These are phyloP conservation scores for Drosophila ogumai DNA, from an alignment of 1,140 invertebrate genomes.

Conservation along the genomic window DNA sequence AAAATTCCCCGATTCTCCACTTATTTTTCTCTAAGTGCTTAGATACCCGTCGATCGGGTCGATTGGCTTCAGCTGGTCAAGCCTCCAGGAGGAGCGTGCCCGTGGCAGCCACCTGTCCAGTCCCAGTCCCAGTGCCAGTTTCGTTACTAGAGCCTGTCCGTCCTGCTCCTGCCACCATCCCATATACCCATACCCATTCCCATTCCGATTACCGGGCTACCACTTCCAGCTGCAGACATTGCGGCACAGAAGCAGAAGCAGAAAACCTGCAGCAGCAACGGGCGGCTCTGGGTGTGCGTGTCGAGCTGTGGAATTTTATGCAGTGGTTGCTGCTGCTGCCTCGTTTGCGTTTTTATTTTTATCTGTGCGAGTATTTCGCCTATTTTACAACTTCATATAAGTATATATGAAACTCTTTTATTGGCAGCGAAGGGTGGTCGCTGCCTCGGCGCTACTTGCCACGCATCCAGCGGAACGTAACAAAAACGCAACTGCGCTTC, in stretches of 20 bases:
- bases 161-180: conserved; percentile 21
- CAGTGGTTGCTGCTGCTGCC: conserved; percentile 54
- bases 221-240: conserved; percentile 63
- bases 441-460: conserved; percentile 19
- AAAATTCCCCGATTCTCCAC: not conserved
- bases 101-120: conserved; percentile 47
- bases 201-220: conserved; percentile 14
- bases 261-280: conserved; percentile 30
- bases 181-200: conserved; percentile 23
- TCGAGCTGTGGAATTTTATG: conserved; percentile 77
- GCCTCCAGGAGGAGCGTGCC: conserved; percentile 59
- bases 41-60: conserved; percentile 72
- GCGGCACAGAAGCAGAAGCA: conserved; percentile 66
- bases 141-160: conserved; percentile 18
- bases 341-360: conserved; percentile 71
- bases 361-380: conserved; percentile 40
- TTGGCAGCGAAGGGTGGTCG: conserved; percentile 70
- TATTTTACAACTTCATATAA: conserved; percentile 73
- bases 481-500: conserved; percentile 82
- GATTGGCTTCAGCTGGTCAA: conserved; percentile 63
- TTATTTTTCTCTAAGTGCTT: conserved; percentile 4
- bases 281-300: conserved; percentile 55
- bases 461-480: conserved; percentile 77
- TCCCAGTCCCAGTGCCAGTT: conserved; percentile 46
- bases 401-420: conserved; percentile 70